Evolutionary conservation across 1,140 invertebrate species (phyloP), one percentile per base, ranked within the genome.

Genomic region (Cotesia glomerata): DNA sequence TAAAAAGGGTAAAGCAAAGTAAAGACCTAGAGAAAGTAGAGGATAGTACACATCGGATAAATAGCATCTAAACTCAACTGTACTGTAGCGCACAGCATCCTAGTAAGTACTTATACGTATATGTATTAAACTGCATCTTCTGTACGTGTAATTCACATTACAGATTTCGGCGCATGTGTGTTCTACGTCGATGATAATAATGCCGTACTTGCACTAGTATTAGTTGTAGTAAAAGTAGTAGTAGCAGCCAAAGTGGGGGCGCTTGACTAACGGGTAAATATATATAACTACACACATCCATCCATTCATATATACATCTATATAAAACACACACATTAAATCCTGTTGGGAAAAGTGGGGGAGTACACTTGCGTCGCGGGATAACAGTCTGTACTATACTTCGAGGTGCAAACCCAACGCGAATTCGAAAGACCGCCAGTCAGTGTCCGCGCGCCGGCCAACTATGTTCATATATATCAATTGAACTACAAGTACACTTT

Each of bases 341-440:
- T 11, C 32, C 7, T 45, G 69, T 56, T 72, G 49, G 70, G 67
- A 67, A 32, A 49, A 59, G 49, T 45, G 59, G 32, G 67, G 34
- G 63, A 62, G 75, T 74, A 51, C 69, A 78, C 75, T 80, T 73
- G 80, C 77, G 78, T 78, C 77, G 77, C 76, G 76, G 79, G 78
- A 81, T 79, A 81, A 83, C 79, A 78, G 78, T 77, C 80, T 80
- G 66, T 26, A 26, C 26, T 26, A 26, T 26, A 26, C 26, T 26
- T 26, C 78, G 84, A 84, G 84, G 82, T 84, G 81, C 83, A 83
- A 85, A 85, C 80, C 84, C 81, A 81, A 80, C 81, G 82, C 82
- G 78, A 85, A 84, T 84, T 84, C 82, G 81, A 82, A 83, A 85
- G 84, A 79, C 83, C 77, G 76, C 78, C 84, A 85, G 85, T 85